Evolutionary conservation across 2,888 invertebrate species (phyloP).

Genomic region (Mylabris sibirica): DNA sequence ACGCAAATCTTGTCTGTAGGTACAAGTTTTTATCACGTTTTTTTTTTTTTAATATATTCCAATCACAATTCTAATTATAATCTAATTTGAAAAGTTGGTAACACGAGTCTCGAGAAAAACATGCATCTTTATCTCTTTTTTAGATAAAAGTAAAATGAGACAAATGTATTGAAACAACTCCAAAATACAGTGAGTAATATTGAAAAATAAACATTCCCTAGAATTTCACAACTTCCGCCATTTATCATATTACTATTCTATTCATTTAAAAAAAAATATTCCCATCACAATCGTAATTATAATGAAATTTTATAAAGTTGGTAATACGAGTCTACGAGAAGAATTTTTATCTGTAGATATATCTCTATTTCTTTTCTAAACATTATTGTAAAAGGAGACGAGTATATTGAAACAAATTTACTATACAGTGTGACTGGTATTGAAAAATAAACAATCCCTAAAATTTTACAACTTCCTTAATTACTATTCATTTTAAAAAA

Average conservation of each 20-base stretch:
- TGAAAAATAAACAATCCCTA: not conserved
- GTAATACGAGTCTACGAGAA: too few relatives aligned
- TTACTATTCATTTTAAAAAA: conserved; percentile 5
- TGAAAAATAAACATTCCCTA: too few relatives aligned
- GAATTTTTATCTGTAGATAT: not conserved
- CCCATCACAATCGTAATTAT: not conserved
- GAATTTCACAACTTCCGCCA: too few relatives aligned
- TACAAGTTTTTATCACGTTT: not conserved
- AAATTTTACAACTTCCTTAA: not conserved
- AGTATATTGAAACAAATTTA: not conserved
- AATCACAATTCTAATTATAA: not conserved
- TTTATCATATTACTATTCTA: not conserved
- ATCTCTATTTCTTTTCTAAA: not conserved
- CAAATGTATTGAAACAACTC: too few relatives aligned
- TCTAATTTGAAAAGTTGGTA: not conserved
- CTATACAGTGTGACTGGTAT: not conserved
- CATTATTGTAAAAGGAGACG: not conserved
- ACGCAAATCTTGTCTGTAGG: not conserved
- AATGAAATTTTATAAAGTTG: too few relatives aligned
- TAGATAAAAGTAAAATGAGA: too few relatives aligned
- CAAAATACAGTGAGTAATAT: too few relatives aligned
- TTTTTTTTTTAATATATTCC: not conserved
- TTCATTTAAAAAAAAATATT: conserved; percentile 9
- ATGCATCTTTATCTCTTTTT: too few relatives aligned
- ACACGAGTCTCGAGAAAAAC: too few relatives aligned